Base-by-base conservation (phyloP, 2,888 invertebrate genomes). In the Euplexia lucipara region DNA sequence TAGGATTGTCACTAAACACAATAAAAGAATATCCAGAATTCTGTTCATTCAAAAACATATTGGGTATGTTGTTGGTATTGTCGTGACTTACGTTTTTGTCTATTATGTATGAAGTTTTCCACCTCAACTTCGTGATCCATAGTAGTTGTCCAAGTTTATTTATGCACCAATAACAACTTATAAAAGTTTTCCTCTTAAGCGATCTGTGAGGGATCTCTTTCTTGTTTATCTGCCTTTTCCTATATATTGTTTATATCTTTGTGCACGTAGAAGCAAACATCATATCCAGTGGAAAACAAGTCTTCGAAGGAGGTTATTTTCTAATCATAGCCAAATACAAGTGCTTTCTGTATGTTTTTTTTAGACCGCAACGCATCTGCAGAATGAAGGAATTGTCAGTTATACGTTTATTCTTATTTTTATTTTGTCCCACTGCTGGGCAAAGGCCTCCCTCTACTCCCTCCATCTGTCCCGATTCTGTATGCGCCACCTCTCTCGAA, bases 61-160 rank as follows among this genome's bases (percentile, higher is more conserved):
- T 20, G n/a, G n/a, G n/a, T n/a, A 12, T 30, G 18, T 49, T 51
- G 12, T 41, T 67, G 41, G 51, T 48, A 35, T 47, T 12, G 26
- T 30, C n/a, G 58, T 66, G 59, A 47, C 57, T 65, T 20, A 32
- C 37, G 12, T 35, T 62, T 67, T 64, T 42, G 45, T 69, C 45
- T 65, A 32, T 57, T 45, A 58, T 66, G 39, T 48, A 60, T 34
- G 16, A 42, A 59, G 39, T 47, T 45, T 18, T 48, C 35, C 45
- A 45, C 39, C 32, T 44, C 53, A 67, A 63, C 32, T 52, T 48
- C 37, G 32, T 62, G 51, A 37, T 57, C 30, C 34, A 39, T 44
- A 54, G 44, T 39, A 74, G 35, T 59, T 47, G 37, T 62, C 53
- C 20, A 53, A 47, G 32, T 70, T 59, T 53, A 67, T 74, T 74